Percentiles rank a stretch among this genome's conserved stretches.
phyloP scores from a whole-genome alignment of 2,888 invertebrate species.

The Azorinus chamasolen region DNA sequence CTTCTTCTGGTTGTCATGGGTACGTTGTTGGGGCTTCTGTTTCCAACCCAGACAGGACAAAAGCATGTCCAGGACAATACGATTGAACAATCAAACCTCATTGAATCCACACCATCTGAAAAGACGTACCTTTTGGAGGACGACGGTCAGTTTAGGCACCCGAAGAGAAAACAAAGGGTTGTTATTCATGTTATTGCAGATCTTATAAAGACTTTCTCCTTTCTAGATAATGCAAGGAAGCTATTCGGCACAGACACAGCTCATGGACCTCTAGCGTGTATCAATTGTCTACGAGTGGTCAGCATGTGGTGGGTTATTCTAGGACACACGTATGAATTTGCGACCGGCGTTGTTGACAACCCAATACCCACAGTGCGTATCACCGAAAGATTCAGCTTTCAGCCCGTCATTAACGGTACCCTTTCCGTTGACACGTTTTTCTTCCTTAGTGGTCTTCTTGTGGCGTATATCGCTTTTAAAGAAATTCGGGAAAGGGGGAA shows the following conservation, averaged over 20 bases:
- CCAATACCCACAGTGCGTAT: slow-evolving; percentile 14
- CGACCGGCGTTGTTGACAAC: slow-evolving; percentile 46
- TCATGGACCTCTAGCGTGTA: slow-evolving; percentile 88
- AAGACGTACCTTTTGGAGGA: slow-evolving; percentile 9
- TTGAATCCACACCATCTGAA: neutral
- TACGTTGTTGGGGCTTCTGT: neutral
- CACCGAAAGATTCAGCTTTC: slow-evolving; percentile 63
- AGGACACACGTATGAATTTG: slow-evolving; percentile 72
- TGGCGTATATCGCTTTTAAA: slow-evolving; percentile 45
- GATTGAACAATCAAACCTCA: neutral
- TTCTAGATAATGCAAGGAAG: slow-evolving; percentile 63
- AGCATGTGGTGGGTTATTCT: slow-evolving; percentile 81
- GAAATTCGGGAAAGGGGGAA: slow-evolving; percentile 39
- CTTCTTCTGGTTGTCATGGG: slow-evolving; percentile 6
- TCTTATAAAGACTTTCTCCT: slow-evolving; percentile 59
- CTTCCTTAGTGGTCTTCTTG: slow-evolving; percentile 69
- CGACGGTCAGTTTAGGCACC: neutral
- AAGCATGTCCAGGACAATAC: neutral
- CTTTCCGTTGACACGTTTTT: slow-evolving; percentile 83
- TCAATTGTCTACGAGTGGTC: slow-evolving; percentile 90
- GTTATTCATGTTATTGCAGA: neutral
- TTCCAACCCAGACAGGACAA: neutral
- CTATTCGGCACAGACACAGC: slow-evolving; percentile 63
- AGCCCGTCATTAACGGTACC: slow-evolving; percentile 78
- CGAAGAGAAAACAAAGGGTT: neutral